Base-by-base conservation (phyloP, 2,888 invertebrate species). In the Cotesia congregata region DNA sequence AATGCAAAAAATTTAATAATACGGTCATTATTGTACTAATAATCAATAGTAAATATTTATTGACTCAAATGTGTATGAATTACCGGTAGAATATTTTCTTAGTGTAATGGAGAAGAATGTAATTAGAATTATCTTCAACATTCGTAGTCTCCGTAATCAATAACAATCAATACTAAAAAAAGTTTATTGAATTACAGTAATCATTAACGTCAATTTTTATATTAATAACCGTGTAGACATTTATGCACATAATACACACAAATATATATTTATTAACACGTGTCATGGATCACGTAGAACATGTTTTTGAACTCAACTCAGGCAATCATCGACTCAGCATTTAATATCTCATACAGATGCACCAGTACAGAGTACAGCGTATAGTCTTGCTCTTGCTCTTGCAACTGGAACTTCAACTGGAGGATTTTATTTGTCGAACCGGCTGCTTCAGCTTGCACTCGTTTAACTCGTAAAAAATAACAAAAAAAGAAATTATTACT, bases 361-460 rank as follows among this genome's bases (percentile, higher is more conserved):
- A 50, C 9, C 30, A 30, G 30, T 30, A 30, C 30, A 30, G 30
- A 30, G 30, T 30, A 30, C 30, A 30, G 30, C 3, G 30, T 30
- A 30, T 30, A 30, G 30, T 30, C 30, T 30, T 30, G 30, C 30
- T 30, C 30, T 30, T 30, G 7, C 50, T 50, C 50, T 12, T 50
- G 50, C 50, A 30, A 30, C 30, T 30, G 30, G 30, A 30, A 30
- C 39, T 17, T 38, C 65, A 71, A 6, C 50, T 15, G 60, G 41
- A 70, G 76, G 64, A 72, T 77, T 78, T 79, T 80, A 73, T 80
- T 75, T 78, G 67, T 72, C 70, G 72, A 70, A 60, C 74, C 50
- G 67, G 69, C 76, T 67, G 72, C 59, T 60, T 61, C 68, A 76
- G 73, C 78, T 77, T 74, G 75, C 70, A 74, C 78, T 80, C 74